Conservation (phyloP, 2,888 invertebrate genomes). For the Bugula neritina region DNA sequence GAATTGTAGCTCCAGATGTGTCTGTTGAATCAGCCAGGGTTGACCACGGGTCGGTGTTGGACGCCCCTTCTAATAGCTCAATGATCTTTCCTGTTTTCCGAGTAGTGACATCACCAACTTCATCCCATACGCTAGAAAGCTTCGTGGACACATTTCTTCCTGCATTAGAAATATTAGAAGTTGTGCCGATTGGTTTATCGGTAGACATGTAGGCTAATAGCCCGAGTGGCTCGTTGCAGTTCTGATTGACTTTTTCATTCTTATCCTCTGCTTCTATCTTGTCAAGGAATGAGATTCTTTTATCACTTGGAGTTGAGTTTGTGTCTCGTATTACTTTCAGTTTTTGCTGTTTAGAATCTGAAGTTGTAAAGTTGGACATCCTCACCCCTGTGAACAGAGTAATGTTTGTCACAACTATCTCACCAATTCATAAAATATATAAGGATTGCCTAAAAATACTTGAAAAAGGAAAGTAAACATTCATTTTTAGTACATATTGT, state of each 20-base stretch:
- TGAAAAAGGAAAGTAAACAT: too few relatives aligned
- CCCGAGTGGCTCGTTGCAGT: not conserved
- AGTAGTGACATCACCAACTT: not conserved
- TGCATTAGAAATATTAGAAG: not conserved
- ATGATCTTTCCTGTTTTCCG: not conserved
- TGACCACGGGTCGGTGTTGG: not conserved
- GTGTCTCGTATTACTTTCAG: not conserved
- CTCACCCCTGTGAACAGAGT: conserved; percentile 21
- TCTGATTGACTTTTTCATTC: not conserved
- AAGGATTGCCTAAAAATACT: too few relatives aligned
- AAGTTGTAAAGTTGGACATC: conserved; percentile 24
- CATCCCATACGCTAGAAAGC: not conserved
- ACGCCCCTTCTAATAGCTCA: not conserved
- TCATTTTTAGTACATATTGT: too few relatives aligned
- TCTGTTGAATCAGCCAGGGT: too few relatives aligned
- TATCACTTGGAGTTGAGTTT: not conserved
- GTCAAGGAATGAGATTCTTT: not conserved
- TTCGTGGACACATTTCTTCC: not conserved
- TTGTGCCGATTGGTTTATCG: not conserved
- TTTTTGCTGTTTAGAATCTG: not conserved
- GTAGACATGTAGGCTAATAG: conserved; percentile 4
- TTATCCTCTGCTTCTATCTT: not conserved
- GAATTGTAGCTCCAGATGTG: not conserved
- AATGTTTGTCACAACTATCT: too few relatives aligned
- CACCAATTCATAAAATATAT: too few relatives aligned